Base-by-base conservation (phyloP, 2,888 invertebrate genomes). In the Drosophila neotestacea region DNA sequence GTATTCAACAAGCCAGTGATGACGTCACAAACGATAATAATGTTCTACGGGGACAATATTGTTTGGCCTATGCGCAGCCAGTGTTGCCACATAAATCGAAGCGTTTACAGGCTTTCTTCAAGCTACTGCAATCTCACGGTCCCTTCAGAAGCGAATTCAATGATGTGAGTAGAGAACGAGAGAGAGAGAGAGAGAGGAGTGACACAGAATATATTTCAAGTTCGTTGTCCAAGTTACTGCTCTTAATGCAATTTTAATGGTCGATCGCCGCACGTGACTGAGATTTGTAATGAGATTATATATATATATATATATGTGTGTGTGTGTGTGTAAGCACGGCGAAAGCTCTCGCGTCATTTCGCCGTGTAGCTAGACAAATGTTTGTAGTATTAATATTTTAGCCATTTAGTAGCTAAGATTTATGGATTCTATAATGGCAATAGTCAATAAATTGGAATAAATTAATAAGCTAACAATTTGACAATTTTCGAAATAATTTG, bases 61-160 rank as follows among this genome's bases (percentile, higher is more conserved):
- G 96, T 79, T 91, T 95, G 74, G 94, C 95, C 9, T 94, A 94
- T 72, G 91, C 95, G 39, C 94, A 95, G 88, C 91, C 95, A 7
- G 93, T 94, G 76, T 89, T 94, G 77, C 90, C 94, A 88, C 84
- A 92, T 74, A 92, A 94, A 85, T 92, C 93, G 58, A 79, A 92
- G 47, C 93, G 93, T 48, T 90, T 94, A 54, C 91, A 90, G 46
- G 92, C 93, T 56, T 92, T 95, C 72, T 91, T 93, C 34, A 92
- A 92, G 39, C 80, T 94, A 10, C 93, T 95, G 80, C 93, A 95
- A 78, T 94, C 95, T 1, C 95, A 95, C 89, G 94, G 94, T 62
- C 94, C 94, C 50, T 95, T 95, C 87, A 94, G 93, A 78, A 95
- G 95, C 90, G 94, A 94, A 88, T 91, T 95, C 71, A 93, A 94